phyloP scores from a whole-genome alignment of 2,888 invertebrate genomes.

The Agrilus cyanescens region DNA sequence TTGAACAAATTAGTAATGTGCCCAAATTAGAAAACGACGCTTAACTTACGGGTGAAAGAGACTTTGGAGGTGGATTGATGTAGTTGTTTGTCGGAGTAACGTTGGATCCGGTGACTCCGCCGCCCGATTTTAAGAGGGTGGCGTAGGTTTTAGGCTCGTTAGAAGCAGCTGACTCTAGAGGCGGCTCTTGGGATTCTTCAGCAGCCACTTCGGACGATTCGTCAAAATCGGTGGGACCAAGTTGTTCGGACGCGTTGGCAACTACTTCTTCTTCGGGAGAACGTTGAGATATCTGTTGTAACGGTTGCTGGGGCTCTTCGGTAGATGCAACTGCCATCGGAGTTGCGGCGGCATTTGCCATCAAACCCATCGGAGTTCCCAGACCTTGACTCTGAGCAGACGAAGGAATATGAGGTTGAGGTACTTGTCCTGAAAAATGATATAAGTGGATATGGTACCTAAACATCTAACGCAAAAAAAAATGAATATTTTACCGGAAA shows the following conservation, averaged over 20 bases:
- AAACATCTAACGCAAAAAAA: neutral
- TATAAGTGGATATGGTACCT: too few relatives aligned
- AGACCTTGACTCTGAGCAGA: neutral
- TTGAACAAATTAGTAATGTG: constrained; percentile 4
- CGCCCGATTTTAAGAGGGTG: constrained; percentile 61
- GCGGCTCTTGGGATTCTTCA: constrained; percentile 7
- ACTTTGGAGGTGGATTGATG: constrained; percentile 30
- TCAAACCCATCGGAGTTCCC: neutral
- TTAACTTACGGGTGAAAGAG: constrained; percentile 37
- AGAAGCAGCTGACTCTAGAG: constrained; percentile 23
- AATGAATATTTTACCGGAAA: constrained; percentile 18
- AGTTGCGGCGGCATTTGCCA: neutral
- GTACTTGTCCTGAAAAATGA: too few relatives aligned
- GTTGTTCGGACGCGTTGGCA: too few relatives aligned
- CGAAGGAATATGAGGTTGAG: neutral
- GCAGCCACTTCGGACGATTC: neutral
- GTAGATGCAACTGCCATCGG: neutral
- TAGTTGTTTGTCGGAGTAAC: constrained; percentile 23
- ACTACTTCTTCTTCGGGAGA: too few relatives aligned
- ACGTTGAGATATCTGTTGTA: neutral
- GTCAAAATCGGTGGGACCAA: too few relatives aligned
- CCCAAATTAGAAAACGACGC: neutral
- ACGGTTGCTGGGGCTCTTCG: neutral
- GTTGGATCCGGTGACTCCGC: constrained; percentile 19
- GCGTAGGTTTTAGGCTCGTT: constrained; percentile 81